phyloP scores from a whole-genome alignment of 2,888 invertebrate genomes.

The Eilema caniola region DNA sequence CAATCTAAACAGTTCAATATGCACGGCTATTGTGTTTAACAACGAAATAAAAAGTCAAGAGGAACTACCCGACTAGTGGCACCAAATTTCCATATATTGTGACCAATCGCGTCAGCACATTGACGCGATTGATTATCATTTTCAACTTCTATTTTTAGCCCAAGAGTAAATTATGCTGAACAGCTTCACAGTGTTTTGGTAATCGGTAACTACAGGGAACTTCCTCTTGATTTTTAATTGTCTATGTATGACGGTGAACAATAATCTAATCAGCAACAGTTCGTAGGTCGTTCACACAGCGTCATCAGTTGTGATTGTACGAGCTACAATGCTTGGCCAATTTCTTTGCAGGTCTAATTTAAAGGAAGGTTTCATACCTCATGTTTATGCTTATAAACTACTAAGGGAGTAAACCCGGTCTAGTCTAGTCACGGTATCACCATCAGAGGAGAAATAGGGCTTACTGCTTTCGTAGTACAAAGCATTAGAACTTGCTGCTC shows the following conservation, averaged over 20 bases:
- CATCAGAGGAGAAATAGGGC: neutral
- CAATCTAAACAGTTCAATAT: neutral
- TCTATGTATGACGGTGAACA: neutral
- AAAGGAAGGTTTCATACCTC: neutral
- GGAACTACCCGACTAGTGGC: neutral
- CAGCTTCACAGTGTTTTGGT: neutral
- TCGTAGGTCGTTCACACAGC: too few relatives aligned
- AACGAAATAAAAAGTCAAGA: neutral
- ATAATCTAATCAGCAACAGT: slow-evolving; percentile 5
- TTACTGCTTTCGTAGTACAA: neutral
- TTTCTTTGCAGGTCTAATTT: neutral
- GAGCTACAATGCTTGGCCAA: too few relatives aligned
- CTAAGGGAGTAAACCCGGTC: neutral
- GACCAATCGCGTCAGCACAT: neutral
- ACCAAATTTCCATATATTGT: neutral
- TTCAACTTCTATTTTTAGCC: too few relatives aligned
- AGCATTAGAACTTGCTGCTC: neutral
- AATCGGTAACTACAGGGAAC: neutral
- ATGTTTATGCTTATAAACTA: too few relatives aligned
- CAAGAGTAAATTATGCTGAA: neutral
- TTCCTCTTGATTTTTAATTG: neutral
- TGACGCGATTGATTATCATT: too few relatives aligned
- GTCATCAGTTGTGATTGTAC: too few relatives aligned
- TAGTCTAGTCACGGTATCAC: neutral
- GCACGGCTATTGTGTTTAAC: slow-evolving; percentile 11